Conservation (phyloP, 92 coral and sea anemone genomes). For the Epizoanthus scotinus region DNA sequence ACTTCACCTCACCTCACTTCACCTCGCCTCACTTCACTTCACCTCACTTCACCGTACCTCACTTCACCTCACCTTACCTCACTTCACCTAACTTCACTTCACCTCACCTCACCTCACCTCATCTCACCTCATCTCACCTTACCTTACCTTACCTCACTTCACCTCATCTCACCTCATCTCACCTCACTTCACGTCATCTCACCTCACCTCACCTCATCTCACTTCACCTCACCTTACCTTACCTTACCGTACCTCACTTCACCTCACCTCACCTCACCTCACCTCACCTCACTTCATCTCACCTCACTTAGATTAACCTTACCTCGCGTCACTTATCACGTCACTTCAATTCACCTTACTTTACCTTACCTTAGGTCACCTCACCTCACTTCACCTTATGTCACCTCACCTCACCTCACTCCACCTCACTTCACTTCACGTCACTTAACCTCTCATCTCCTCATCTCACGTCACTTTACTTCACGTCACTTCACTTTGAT, state of each 20-base stretch:
- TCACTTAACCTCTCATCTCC: no score
- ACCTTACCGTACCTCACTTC: background rate
- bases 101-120: conserved; percentile 9
- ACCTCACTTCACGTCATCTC: background rate
- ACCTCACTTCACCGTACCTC: background rate
- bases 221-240: background rate
- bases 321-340: no score
- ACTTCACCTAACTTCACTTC: background rate
- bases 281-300: no score
- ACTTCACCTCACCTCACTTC: background rate
- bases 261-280: background rate
- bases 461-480: no score
- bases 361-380: no score
- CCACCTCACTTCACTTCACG: no score
- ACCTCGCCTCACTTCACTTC: background rate
- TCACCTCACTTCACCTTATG: no score
- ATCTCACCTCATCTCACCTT: background rate
- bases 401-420: no score
- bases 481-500: no score
- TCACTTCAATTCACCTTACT: no score
- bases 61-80: conserved; percentile 5
- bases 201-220: background rate
- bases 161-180: background rate
- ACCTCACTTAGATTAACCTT: background rate
- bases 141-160: conserved; percentile 12